Base-by-base conservation (phyloP, 2,113 vertebrate genomes). In the Scortum barcoo region DNA sequence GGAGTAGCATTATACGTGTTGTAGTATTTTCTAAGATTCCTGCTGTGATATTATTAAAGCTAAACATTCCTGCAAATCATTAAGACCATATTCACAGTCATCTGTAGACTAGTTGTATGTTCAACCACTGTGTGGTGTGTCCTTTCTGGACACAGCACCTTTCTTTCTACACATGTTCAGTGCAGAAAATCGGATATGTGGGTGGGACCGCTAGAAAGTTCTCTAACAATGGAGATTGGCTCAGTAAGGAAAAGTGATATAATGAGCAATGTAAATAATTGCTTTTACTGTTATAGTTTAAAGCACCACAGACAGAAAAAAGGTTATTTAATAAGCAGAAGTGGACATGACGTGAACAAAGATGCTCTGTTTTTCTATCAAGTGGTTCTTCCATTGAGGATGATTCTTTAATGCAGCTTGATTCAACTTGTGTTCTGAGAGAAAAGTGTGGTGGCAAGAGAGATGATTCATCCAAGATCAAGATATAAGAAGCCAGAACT, bases 401-500 rank as follows among this genome's bases (percentile, higher is more conserved):
- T 57, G 28, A 42, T 0, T n/a, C 56, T 50, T 51, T 75, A 81
- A 87, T 84, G 79, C 26, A 65, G 62, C 75, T 82, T 79, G 69
- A 83, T 85, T 85, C 44, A 58, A 58, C 54, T 75, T 79, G 28
- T 63, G 36, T 40, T 68, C 69, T 83, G 54, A 56, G 42, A 84
- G 54, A 61, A 42, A 83, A 48, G 42, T 16, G 62, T 36, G 56
- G 44, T 19, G 54, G 42, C 71, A 14, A 40, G 20, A 62, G 38
- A 62, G 79, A 86, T 80, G 69, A 84, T 84, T 79, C 73, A 84
- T 83, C 72, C 16, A 24, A 79, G n/a, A 91, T 90, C 46, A 72
- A 86, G 83, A 90, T 75, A 79, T 30, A 63, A 88, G 68, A 44
- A 90, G 60, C 86, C 89, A 90, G 87, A 87, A 63, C 83, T 73